Conservation (phyloP, 2,113 vertebrate species). For the Talpa occidentalis region DNA sequence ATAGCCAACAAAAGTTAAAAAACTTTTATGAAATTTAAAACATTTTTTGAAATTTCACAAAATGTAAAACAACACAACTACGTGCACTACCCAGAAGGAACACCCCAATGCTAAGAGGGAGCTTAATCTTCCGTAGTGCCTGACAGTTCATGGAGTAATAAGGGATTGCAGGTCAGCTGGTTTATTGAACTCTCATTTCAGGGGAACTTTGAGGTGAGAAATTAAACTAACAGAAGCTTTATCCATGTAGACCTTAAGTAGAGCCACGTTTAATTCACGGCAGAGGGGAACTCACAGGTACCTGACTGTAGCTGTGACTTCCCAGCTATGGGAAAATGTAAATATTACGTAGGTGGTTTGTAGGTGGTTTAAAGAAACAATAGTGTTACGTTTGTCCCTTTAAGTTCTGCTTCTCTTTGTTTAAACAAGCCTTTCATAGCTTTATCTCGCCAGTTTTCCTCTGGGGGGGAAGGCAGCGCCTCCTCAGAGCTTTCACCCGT, state of each 20-base stretch:
- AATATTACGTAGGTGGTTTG: constrained; percentile 64
- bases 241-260: background rate
- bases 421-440: constrained; percentile 35
- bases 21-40: background rate
- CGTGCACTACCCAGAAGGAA: background rate
- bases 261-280: background rate
- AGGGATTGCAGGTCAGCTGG: background rate
- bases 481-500: background rate
- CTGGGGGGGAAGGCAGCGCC: background rate
- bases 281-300: background rate
- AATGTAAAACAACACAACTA: constrained; percentile 3
- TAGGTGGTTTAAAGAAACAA: constrained; percentile 60
- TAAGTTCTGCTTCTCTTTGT: constrained; percentile 52
- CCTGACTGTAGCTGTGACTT: constrained; percentile 40
- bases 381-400: background rate
- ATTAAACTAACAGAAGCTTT: constrained; percentile 4
- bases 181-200: constrained; percentile 14
- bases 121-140: background rate
- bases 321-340: constrained; percentile 62
- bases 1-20: background rate
- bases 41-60: background rate
- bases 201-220: background rate
- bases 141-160: constrained; percentile 6
- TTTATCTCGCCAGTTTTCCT: constrained; percentile 22
- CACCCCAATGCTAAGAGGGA: background rate